Percentiles rank a stretch among this genome's conserved stretches.
These are phyloP conservation scores for Otolemur garnettii DNA, from an alignment of 2,113 vertebrate genomes.

Conservation along the genomic window DNA sequence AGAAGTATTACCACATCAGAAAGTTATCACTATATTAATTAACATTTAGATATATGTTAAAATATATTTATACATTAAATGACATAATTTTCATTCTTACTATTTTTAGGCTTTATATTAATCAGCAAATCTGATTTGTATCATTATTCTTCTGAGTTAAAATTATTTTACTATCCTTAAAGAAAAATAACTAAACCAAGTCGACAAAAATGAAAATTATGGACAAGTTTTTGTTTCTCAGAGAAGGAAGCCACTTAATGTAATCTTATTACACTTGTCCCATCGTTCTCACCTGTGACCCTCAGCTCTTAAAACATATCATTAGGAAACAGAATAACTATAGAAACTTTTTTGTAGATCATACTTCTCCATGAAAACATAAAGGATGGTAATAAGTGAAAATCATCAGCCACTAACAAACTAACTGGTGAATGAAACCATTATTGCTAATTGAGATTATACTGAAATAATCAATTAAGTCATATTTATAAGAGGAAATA, in stretches of 20 bases:
- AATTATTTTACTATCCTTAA: background rate
- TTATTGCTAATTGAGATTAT: background rate
- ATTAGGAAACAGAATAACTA: background rate
- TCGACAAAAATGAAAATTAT: slow-evolving; percentile 2
- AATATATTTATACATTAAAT: background rate
- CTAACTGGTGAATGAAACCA: background rate
- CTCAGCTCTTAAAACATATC: background rate
- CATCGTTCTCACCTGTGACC: background rate
- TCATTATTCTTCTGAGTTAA: background rate
- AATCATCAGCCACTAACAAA: background rate
- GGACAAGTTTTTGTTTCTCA: background rate
- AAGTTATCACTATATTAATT: background rate
- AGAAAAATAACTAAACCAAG: background rate
- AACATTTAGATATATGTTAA: background rate
- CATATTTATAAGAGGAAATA: background rate
- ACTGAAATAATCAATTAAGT: background rate
- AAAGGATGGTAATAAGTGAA: background rate
- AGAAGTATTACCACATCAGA: background rate
- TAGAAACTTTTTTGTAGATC: background rate
- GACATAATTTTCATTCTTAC: background rate
- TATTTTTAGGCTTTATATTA: background rate
- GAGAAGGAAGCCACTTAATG: background rate
- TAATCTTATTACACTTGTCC: background rate
- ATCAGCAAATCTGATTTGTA: background rate
- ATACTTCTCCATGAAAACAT: background rate